These are phyloP conservation scores for Tenrec ecaudatus DNA, from an alignment of 2,113 vertebrate genomes.

Conservation along the genomic window DNA sequence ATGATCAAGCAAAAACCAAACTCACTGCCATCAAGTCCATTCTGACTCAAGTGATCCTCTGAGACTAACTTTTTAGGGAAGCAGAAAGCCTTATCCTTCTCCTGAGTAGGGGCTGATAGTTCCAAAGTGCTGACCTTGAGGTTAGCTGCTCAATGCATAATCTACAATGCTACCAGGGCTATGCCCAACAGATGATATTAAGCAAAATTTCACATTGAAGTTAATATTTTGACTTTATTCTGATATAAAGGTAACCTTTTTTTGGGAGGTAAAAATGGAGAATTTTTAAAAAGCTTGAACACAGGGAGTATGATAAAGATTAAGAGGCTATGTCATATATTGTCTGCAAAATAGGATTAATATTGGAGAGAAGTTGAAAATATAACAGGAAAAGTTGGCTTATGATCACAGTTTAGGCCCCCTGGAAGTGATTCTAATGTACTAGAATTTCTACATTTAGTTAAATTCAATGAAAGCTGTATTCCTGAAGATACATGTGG, in stretches of 20 bases:
- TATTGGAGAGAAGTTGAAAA: slow-evolving; percentile 28
- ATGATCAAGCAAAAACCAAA: too few species aligned
- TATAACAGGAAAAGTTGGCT: background rate
- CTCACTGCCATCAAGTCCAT: too few species aligned
- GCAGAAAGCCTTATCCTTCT: too few species aligned
- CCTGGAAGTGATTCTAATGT: background rate
- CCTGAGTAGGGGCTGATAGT: too few species aligned
- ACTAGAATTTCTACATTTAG: background rate
- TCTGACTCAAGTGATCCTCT: too few species aligned
- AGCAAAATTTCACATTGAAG: background rate
- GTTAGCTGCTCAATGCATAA: too few species aligned
- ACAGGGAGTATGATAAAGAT: background rate
- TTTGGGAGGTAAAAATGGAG: background rate
- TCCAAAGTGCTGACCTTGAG: too few species aligned
- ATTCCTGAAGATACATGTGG: background rate
- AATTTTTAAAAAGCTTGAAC: background rate
- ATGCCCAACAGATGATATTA: background rate
- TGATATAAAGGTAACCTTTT: slow-evolving; percentile 25
- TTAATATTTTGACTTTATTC: slow-evolving; percentile 5
- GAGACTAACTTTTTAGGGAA: too few species aligned
- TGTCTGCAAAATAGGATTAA: background rate
- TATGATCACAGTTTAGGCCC: background rate
- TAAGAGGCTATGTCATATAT: background rate
- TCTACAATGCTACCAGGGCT: too few species aligned
- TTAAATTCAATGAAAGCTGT: background rate